Base-by-base conservation (phyloP, 2,797 vertebrate genomes). In the Melanotaenia maccullochi region DNA sequence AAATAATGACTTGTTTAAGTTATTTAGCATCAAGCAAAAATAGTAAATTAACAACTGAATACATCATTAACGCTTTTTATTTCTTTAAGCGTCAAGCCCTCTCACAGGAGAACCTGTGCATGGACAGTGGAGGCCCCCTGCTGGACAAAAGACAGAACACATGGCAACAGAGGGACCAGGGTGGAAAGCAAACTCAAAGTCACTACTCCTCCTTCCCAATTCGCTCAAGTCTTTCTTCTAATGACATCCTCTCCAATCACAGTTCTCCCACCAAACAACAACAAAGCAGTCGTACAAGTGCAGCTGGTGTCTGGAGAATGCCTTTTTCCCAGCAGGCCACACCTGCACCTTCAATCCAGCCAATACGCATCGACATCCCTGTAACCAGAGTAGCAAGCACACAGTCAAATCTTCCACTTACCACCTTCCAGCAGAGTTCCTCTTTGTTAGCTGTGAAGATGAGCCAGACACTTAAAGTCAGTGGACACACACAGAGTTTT, bases 71-170 rank as follows among this genome's bases (percentile, higher is more conserved):
- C 38, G 35, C 12, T 82, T 5, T 18, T 0, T 22, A 2, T 71
- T 65, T 73, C 63, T 44, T 71, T 4, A 22, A 98, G 97, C 95
- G 94, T 7, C 94, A 92, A 22, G 91, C 96, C 60, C 91, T 89
- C 73, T 97, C 97, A 58, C 96, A 98, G 77, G 96, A 97, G 51
- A 95, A 97, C 77, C 83, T 98, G 47, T 84, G 93, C 60, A 73
- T 95, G 79, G 94, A 95, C 28, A 81, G 81, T 68, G 90, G 76
- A 75, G 89, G 90, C 56, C 65, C 94, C 94, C 85, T 93, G 83
- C 73, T 89, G 90, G 89, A 91, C 81, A 86, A 80, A 66, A 63
- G 35, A 36, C 85, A 76, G 30, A 79, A 68, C 38, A 71, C 60
- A n/a, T 63, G 74, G 68, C 65, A 92, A 5, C 95, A 94, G 30